Percentiles rank a stretch among this genome's conserved stretches.
Evolutionary conservation across 2,888 invertebrate genomes (phyloP).

Genomic region (Pseudeuparius sepicola): DNA sequence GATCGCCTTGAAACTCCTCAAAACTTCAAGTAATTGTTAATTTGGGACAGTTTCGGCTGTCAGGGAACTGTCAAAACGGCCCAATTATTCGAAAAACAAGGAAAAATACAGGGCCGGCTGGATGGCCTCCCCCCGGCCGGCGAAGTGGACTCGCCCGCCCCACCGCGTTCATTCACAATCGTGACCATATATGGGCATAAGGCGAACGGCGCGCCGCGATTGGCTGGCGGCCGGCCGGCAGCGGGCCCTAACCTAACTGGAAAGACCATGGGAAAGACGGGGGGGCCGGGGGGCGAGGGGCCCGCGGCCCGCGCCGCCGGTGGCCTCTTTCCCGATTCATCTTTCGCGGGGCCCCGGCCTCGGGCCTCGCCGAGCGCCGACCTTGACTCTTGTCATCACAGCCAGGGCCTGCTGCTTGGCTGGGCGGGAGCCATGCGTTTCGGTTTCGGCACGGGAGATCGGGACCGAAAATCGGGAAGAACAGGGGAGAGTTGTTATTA

Average conservation of each 20-base stretch:
- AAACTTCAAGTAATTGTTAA: too few species aligned
- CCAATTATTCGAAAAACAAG: background rate
- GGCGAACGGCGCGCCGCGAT: constrained; percentile 55
- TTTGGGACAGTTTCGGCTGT: too few species aligned
- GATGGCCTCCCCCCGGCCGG: constrained; percentile 31
- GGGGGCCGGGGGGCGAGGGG: too few species aligned
- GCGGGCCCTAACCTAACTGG: constrained; percentile 36
- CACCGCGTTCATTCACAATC: constrained; percentile 51
- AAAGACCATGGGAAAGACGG: constrained; percentile 27
- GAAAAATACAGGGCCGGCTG: constrained; percentile 15
- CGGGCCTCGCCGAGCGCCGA: constrained; percentile 33
- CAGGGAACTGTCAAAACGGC: too few species aligned
- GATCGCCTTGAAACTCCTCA: too few species aligned
- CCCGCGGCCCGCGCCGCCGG: constrained; percentile 5
- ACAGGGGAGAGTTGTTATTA: too few species aligned
- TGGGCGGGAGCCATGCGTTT: background rate
- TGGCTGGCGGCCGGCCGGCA: constrained; percentile 40
- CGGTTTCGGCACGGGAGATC: too few species aligned
- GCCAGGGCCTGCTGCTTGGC: constrained; percentile 1
- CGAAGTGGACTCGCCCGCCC: constrained; percentile 39
- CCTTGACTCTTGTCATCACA: constrained; percentile 27
- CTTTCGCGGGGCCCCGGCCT: constrained; percentile 32
- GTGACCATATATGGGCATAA: constrained; percentile 78
- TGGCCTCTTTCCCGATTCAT: constrained; percentile 25
- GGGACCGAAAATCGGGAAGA: too few species aligned